Conservation (phyloP, 1,140 invertebrate species). For the Acyrthosiphon pisum region DNA sequence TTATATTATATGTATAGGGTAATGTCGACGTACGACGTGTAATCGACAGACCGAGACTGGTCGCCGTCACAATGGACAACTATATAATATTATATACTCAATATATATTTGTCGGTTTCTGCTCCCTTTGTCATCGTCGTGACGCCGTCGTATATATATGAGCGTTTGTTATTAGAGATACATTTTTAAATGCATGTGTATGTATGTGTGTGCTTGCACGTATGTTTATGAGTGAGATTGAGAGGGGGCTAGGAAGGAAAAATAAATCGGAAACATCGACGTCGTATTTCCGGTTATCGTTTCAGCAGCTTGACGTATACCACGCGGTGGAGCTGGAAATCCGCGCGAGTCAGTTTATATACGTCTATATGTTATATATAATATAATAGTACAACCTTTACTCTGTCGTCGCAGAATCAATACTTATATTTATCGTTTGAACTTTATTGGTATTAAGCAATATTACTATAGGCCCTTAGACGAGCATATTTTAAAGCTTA, state of each 20-base stretch:
- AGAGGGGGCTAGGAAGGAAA: background rate
- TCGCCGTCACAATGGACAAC: background rate
- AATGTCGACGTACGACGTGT: background rate
- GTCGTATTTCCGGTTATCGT: slow-evolving; percentile 42
- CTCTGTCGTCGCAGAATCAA: background rate
- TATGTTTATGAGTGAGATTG: background rate
- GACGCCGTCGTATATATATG: background rate
- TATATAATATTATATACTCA: background rate
- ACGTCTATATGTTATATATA: background rate
- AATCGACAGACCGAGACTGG: slow-evolving; percentile 29
- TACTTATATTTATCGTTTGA: background rate
- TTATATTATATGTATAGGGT: background rate
- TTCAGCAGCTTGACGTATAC: slow-evolving; percentile 1
- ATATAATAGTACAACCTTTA: background rate
- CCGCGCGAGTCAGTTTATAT: background rate
- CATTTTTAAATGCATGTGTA: background rate
- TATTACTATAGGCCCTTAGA: background rate
- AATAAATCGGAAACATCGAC: slow-evolving; percentile 39
- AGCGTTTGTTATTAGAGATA: background rate
- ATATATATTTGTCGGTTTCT: background rate
- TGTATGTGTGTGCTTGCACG: background rate
- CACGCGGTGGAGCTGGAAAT: background rate
- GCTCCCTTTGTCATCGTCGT: background rate
- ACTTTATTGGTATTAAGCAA: background rate
- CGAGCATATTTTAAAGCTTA: background rate